phyloP scores from a whole-genome alignment of 2,888 invertebrate species.

The Trissolcus japonicus region DNA sequence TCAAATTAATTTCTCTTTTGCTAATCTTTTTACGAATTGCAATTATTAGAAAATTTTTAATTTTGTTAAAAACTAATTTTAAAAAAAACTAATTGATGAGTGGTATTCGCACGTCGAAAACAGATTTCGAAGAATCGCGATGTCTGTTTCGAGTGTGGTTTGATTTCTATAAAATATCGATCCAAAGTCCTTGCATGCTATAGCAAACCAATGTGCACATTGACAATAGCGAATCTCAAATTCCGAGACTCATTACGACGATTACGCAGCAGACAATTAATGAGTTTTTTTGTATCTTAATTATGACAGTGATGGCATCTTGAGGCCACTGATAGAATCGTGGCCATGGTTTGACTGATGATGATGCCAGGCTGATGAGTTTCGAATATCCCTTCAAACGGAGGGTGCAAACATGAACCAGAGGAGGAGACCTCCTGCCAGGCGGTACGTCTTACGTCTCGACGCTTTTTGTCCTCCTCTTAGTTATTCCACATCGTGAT shows the following conservation, averaged over 20 bases:
- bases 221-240: conserved; percentile 24
- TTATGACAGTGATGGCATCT: conserved; percentile 60
- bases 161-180: conserved; percentile 4
- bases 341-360: conserved; percentile 57
- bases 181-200: conserved; percentile 22
- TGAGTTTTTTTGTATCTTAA: conserved; percentile 65
- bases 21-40: too few species aligned
- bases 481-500: conserved; percentile 59
- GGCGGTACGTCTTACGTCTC: conserved; percentile 66
- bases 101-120: too few species aligned
- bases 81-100: too few species aligned
- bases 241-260: conserved; percentile 32
- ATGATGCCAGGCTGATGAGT: conserved; percentile 68
- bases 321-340: conserved; percentile 35
- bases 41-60: too few species aligned
- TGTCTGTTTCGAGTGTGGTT: too few species aligned
- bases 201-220: conserved; percentile 20
- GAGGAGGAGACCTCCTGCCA: conserved; percentile 62
- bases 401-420: conserved; percentile 57
- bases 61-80: too few species aligned
- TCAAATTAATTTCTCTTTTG: too few species aligned
- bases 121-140: too few species aligned
- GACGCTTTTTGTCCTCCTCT: conserved; percentile 70
- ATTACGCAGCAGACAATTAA: conserved; percentile 60
- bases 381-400: conserved; percentile 59